Evolutionary conservation across 92 coral and sea anemone genomes (phyloP), one percentile per base, ranked within the genome.

Genomic region (Chrysogorgia sp.): DNA sequence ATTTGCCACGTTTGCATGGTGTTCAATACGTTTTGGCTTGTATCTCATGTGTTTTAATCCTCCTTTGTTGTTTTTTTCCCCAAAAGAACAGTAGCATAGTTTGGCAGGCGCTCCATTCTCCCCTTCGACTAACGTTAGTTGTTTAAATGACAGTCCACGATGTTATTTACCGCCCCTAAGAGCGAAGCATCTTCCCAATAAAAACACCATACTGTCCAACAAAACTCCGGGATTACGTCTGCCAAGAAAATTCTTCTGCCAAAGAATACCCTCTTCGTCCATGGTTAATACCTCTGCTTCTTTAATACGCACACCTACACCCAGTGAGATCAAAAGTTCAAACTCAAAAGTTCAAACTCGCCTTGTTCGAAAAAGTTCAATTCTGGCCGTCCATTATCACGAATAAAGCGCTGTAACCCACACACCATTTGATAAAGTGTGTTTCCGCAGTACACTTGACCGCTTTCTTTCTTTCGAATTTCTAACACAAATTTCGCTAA

Each of bases 301-400:
- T 56, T 67, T 80, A 49, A 66, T 75, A 17, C n/a, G 28, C 33
- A 75, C 76, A 17, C 78, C 84, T 7, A 69, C 58, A 23, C 85
- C 85, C 67, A 68, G 30, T 40, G 33, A 34, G 26, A 76, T 81
- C 34, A 77, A 47, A 24, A 61, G 83, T 20, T 77, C 65, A 72
- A 77, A 62, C 34, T 77, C 85, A 77, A 77, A 34, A 41, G 59
- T 40, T 83, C 75, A 63, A 83, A 83, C 50, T 62, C 19, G 40
- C 82, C 55, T 26, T 75, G 32, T 49, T 61, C 74, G 41, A 83
- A 83, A 45, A 83, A 21, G 58, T 63, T 83, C 22, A 62, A 41
- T 35, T 62, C 86, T 29, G 86, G 77, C 64, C 65, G 76, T 48
- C 86, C 86, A 62, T 83, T 83, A 35, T 72, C 86, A 52, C 82